Conservation (phyloP, 1,140 invertebrate species). For the Cotesia typhae region DNA sequence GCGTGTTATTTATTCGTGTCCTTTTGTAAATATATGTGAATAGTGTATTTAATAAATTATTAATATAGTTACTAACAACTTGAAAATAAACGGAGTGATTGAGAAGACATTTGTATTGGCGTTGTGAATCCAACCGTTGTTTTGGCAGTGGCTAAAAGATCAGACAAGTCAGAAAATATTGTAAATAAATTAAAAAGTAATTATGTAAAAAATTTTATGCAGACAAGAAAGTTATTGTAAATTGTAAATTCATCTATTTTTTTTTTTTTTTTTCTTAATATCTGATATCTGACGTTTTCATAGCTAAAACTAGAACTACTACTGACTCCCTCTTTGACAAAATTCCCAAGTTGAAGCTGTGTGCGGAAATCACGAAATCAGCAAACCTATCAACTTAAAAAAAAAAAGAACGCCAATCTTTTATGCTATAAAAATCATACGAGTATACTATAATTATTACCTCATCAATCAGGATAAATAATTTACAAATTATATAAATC, state of each 20-base stretch:
- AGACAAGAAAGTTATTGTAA: background rate
- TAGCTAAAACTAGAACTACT: background rate
- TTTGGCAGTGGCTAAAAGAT: background rate
- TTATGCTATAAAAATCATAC: background rate
- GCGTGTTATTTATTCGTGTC: conserved; percentile 45
- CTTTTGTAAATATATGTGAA: conserved; percentile 56
- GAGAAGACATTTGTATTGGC: background rate
- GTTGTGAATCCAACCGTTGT: background rate
- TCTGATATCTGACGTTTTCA: background rate
- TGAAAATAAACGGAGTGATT: background rate
- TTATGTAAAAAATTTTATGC: background rate
- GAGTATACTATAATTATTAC: background rate
- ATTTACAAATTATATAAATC: background rate
- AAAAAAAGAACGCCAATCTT: background rate
- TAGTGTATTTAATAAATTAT: conserved; percentile 53
- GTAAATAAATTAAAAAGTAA: too few relatives aligned
- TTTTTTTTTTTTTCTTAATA: background rate
- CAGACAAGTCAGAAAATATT: background rate
- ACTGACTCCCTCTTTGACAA: conserved; percentile 23
- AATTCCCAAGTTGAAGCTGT: conserved; percentile 22
- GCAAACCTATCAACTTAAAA: background rate
- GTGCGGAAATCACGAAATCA: conserved; percentile 13
- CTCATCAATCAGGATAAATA: background rate
- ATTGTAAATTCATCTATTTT: background rate
- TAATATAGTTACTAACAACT: conserved; percentile 20